phyloP scores from a whole-genome alignment of 2,113 vertebrate genomes.

The Phodopus roborovskii region DNA sequence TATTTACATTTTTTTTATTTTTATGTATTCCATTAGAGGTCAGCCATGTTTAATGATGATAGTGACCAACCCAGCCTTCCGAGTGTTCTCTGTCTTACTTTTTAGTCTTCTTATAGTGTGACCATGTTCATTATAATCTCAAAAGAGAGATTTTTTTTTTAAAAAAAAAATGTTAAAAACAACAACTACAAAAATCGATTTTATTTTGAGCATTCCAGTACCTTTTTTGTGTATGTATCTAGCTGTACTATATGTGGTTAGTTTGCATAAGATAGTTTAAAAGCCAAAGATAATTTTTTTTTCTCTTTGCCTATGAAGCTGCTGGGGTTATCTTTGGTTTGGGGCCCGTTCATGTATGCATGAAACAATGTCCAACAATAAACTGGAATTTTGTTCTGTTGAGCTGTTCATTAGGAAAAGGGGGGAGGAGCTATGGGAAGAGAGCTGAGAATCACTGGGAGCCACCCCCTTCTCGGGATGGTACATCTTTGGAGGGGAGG shows the following conservation, averaged over 20 bases:
- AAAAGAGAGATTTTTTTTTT: background rate
- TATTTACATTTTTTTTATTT: background rate
- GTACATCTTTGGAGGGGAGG: background rate
- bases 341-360: background rate
- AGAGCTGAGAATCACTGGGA: background rate
- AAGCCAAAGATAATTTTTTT: background rate
- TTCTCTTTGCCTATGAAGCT: background rate
- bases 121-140: background rate
- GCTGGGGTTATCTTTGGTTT: background rate
- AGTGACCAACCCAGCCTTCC: background rate
- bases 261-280: background rate
- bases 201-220: background rate
- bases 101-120: background rate
- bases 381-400: background rate
- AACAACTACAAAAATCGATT: background rate
- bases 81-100: background rate
- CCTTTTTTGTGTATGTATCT: background rate
- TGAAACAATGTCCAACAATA: background rate
- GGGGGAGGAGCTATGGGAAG: background rate
- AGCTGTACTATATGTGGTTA: background rate
- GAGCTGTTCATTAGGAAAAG: background rate
- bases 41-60: background rate
- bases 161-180: background rate
- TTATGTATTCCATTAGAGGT: background rate
- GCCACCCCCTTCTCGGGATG: background rate